Evolutionary conservation across 2,797 vertebrate species (phyloP).

Genomic region (Lepus oiostolus): DNA sequence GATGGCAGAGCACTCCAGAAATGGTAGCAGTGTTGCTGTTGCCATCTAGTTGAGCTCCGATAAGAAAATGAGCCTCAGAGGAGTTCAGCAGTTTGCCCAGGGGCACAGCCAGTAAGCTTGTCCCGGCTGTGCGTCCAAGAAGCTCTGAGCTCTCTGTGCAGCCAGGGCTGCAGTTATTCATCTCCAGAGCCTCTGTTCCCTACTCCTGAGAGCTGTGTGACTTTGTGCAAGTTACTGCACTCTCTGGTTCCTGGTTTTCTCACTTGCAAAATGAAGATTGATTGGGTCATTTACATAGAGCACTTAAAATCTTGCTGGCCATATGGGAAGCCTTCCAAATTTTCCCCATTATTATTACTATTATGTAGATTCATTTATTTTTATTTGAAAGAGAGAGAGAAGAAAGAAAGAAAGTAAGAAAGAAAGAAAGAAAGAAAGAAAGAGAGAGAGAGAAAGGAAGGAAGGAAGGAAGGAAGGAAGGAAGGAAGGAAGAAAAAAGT

Average conservation of each 20-base stretch:
- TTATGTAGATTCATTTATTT: background rate
- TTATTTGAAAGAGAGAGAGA: too few species aligned
- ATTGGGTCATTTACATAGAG: conserved; percentile 24
- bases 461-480: too few species aligned
- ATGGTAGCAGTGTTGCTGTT: background rate
- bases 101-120: background rate
- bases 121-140: background rate
- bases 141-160: background rate
- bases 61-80: conserved; percentile 19
- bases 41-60: background rate
- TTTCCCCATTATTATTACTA: background rate
- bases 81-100: background rate
- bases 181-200: background rate
- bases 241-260: conserved; percentile 24
- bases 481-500: too few species aligned
- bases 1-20: background rate
- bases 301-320: conserved; percentile 37
- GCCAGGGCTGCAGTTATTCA: background rate
- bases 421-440: too few species aligned
- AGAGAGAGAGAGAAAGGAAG: fast-evolving
- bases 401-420: too few species aligned
- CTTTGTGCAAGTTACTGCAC: background rate
- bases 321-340: conserved; percentile 16
- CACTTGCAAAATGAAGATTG: conserved; percentile 37
- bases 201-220: conserved; percentile 14